Percentiles rank a stretch among this genome's conserved stretches.
phyloP scores from a whole-genome alignment of 2,113 vertebrate species.

The Struthidea cinerea region DNA sequence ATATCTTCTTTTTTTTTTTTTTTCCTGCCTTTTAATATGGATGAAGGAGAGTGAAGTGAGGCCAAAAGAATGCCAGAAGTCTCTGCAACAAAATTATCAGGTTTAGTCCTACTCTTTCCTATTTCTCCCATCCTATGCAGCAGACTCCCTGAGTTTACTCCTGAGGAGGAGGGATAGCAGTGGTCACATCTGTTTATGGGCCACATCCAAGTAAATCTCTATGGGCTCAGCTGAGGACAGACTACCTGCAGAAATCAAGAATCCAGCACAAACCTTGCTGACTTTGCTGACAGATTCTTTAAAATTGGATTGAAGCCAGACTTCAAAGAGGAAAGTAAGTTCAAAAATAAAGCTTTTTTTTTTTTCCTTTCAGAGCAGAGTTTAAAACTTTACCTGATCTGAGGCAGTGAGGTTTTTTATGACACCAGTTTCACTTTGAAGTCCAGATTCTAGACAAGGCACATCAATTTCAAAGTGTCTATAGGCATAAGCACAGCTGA shows the following conservation, averaged over 20 bases:
- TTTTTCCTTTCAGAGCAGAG: background rate
- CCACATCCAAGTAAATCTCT: background rate
- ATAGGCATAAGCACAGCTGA: background rate
- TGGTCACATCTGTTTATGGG: background rate
- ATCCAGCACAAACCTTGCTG: slow-evolving; percentile 32
- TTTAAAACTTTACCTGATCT: slow-evolving; percentile 66
- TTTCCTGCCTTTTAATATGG: background rate
- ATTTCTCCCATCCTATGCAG: background rate
- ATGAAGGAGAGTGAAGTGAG: background rate
- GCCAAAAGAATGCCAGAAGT: background rate
- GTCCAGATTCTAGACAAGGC: slow-evolving; percentile 24
- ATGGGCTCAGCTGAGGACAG: background rate
- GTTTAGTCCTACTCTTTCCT: background rate
- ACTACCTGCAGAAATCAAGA: slow-evolving; percentile 38
- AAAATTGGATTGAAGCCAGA: slow-evolving; percentile 56
- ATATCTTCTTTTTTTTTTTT: background rate
- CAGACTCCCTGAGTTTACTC: background rate
- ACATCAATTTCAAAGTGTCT: slow-evolving; percentile 47
- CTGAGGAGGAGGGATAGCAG: background rate
- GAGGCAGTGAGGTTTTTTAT: slow-evolving; percentile 15
- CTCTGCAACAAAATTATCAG: background rate
- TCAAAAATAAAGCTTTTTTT: slow-evolving; percentile 27
- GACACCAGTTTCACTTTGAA: slow-evolving; percentile 63
- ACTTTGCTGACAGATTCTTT: slow-evolving; percentile 52
- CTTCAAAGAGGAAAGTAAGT: slow-evolving; percentile 59